Percentiles rank a stretch among this genome's conserved stretches.
phyloP scores from a whole-genome alignment of 1,140 invertebrate species.

The Popillia japonica region DNA sequence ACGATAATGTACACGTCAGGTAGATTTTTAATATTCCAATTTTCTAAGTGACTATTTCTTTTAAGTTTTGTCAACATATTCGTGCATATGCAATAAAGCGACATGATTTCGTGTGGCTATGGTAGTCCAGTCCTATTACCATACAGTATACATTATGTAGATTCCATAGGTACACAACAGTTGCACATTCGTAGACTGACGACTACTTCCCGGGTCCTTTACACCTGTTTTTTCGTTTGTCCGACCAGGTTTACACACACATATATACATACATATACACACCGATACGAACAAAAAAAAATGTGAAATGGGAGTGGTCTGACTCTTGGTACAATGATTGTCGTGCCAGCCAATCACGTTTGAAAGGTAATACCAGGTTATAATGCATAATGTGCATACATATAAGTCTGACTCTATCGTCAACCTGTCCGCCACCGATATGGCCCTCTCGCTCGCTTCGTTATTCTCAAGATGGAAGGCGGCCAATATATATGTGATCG shows the following conservation, averaged over 20 bases:
- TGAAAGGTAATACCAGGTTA: conserved; percentile 55
- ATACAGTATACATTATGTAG: too few relatives aligned
- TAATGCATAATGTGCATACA: conserved; percentile 53
- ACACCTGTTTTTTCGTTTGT: conserved; percentile 31
- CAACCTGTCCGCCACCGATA: conserved; percentile 43
- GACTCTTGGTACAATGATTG: conserved; percentile 51
- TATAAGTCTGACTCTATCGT: conserved; percentile 50
- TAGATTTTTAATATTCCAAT: too few relatives aligned
- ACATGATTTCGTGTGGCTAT: too few relatives aligned
- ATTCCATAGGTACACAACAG: background rate
- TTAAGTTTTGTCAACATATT: too few relatives aligned
- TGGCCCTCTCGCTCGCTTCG: conserved; percentile 46
- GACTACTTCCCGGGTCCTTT: conserved; percentile 25
- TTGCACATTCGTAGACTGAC: conserved; percentile 23
- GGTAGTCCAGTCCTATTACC: too few relatives aligned
- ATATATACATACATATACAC: too few relatives aligned
- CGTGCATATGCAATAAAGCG: too few relatives aligned
- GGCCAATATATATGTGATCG: conserved; percentile 44
- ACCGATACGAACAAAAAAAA: too few relatives aligned
- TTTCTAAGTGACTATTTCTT: too few relatives aligned
- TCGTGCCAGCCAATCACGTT: conserved; percentile 52
- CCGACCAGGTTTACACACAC: too few relatives aligned
- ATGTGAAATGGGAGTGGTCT: conserved; percentile 50
- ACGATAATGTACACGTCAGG: too few relatives aligned
- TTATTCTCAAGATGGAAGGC: conserved; percentile 55